phyloP scores from a whole-genome alignment of 2,797 vertebrate genomes.

The Poeciliopsis paucimaculata region DNA sequence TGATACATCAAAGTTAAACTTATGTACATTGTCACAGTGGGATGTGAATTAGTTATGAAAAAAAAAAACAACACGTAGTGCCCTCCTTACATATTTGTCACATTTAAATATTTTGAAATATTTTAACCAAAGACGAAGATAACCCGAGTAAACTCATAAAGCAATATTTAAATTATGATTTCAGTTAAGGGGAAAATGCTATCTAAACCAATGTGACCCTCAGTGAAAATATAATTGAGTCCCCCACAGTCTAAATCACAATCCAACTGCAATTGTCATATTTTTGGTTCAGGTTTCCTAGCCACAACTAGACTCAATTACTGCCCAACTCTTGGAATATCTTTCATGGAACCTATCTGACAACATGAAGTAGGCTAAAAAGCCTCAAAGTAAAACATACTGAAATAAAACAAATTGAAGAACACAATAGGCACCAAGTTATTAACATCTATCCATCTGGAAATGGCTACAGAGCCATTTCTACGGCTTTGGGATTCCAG shows the following conservation, averaged over 20 bases:
- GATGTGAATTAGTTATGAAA: conserved; percentile 45
- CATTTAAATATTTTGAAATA: not conserved
- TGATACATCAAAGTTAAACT: conserved; percentile 50
- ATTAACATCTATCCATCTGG: not conserved
- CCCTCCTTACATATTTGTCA: not conserved
- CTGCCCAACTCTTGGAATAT: not conserved
- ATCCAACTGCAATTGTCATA: not conserved
- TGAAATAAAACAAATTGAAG: not conserved
- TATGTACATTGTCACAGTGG: conserved; percentile 59
- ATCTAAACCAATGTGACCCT: not conserved
- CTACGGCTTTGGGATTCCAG: not conserved
- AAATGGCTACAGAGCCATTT: not conserved
- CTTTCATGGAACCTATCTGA: too few species aligned
- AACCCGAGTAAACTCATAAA: not conserved
- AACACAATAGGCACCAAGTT: not conserved
- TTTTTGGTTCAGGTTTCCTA: not conserved
- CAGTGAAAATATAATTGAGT: not conserved
- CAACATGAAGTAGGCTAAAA: not conserved
- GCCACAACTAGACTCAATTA: not conserved
- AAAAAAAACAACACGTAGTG: conserved; percentile 24
- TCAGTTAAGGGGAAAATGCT: not conserved
- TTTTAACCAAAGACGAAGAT: not conserved
- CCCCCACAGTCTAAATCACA: not conserved
- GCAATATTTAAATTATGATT: not conserved
- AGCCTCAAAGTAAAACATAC: not conserved